Evolutionary conservation across 2,113 vertebrate genomes (phyloP), one percentile per base, ranked within the genome.

Genomic region (Agelaius phoeniceus): DNA sequence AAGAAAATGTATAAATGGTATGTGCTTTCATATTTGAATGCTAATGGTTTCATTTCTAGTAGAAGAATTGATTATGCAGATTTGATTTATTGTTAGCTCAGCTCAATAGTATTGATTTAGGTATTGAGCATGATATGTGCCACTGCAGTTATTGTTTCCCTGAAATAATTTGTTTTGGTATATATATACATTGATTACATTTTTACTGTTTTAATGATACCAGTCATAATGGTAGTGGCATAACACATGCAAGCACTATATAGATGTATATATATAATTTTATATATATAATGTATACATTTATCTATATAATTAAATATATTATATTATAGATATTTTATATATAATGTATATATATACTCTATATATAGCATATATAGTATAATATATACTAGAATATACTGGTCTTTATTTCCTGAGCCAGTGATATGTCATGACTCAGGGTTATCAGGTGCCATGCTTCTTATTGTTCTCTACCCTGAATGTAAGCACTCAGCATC

Each of bases 91-190:
- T 77, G 49, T 89, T 85, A 69, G n/a, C 33, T 46, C 43, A 44
- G 39, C 30, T 90, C 90, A 78, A 85, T 94, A 65, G 3, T 77
- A 96, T 85, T 89, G 95, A 97, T 88, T 87, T 65, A 72, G 82
- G 19, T 58, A 65, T 78, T 87, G 86, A 96, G 52, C 83, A 88
- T 69, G 26, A 23, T 79, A 62, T 54, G 61, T 87, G 28, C 48
- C 33, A 71, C 61, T 74, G 52, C n/a, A 57, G 72, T 73, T 95
- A 87, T 58, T 94, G 68, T 78, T 97, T 91, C 67, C 55, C 63
- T 69, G 76, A 85, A 92, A 93, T 83, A 75, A 87, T 61, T 95
- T 94, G 48, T 57, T 97, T 92, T 57, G 58, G 37, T 37, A 87
- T 90, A 81, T 55, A 91, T 82, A 94, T 39, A 54, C 46, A 94